Conservation (phyloP, 2,113 vertebrate genomes). For the Platysteira castanea region DNA sequence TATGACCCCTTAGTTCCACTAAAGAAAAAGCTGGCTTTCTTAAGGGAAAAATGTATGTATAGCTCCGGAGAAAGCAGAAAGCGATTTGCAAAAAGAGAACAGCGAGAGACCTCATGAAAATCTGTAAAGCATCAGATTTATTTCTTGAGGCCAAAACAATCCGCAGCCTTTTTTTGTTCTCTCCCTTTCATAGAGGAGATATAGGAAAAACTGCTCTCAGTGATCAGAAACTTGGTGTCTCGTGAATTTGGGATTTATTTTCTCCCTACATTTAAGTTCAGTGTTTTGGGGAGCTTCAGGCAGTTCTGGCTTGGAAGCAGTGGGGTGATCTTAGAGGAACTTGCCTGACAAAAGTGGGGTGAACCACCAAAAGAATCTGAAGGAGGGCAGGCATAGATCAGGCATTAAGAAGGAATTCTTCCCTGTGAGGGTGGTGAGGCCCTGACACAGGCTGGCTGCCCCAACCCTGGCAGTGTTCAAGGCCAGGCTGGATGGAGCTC, state of each 20-base stretch:
- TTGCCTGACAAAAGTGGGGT: background rate
- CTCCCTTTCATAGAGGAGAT: background rate
- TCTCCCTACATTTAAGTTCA: background rate
- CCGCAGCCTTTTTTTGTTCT: background rate
- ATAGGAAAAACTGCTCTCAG: background rate
- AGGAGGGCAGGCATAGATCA: background rate
- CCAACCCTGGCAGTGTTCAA: background rate
- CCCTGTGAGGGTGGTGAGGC: background rate
- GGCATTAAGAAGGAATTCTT: background rate
- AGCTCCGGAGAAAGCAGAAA: background rate
- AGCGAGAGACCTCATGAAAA: background rate
- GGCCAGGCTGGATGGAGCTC: background rate
- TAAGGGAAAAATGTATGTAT: background rate
- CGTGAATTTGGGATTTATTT: background rate
- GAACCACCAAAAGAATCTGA: background rate
- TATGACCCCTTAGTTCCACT: background rate
- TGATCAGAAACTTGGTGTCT: rapidly evolving
- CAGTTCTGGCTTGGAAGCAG: background rate
- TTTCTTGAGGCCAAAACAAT: conserved; percentile 22
- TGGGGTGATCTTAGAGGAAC: rapidly evolving
- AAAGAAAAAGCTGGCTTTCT: background rate
- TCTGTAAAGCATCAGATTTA: background rate
- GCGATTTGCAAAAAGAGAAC: background rate
- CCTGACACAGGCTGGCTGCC: background rate
- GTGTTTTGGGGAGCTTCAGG: background rate